Evolutionary conservation across 2,797 vertebrate genomes (phyloP).

Genomic region (Myripristis jacobus): DNA sequence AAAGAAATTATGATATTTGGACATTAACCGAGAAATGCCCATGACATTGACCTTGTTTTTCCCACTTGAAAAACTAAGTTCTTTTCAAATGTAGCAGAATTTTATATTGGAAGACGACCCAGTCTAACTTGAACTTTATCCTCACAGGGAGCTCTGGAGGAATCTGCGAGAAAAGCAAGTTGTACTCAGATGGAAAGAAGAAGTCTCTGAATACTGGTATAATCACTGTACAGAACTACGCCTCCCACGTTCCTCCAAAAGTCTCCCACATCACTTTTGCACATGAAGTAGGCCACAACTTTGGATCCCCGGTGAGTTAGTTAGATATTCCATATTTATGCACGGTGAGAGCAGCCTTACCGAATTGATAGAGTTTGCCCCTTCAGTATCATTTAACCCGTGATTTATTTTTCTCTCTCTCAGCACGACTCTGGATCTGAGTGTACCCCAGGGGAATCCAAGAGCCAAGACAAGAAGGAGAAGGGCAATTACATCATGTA

Average conservation of each 20-base stretch:
- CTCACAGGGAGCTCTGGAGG: slow-evolving; percentile 96
- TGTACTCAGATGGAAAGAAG: slow-evolving; percentile 98
- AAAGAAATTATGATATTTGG: slow-evolving; percentile 1
- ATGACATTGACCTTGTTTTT: slow-evolving; percentile 10
- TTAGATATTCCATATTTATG: slow-evolving; percentile 26
- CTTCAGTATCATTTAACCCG: slow-evolving; percentile 34
- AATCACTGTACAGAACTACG: slow-evolving; percentile 99
- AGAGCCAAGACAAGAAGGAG: slow-evolving; percentile 96
- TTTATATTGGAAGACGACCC: background rate
- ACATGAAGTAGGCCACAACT: slow-evolving; percentile 99
- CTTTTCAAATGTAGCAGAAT: background rate
- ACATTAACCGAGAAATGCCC: slow-evolving; percentile 14
- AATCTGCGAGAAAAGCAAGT: slow-evolving; percentile 98
- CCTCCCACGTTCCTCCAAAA: slow-evolving; percentile 97
- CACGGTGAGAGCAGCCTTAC: slow-evolving; percentile 14
- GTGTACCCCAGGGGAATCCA: slow-evolving; percentile 97
- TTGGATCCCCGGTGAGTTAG: slow-evolving; percentile 96
- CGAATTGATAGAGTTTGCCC: slow-evolving; percentile 16
- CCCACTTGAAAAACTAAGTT: slow-evolving; percentile 8
- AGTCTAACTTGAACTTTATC: slow-evolving; percentile 27
- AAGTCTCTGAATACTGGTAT: slow-evolving; percentile 99
- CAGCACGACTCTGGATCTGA: slow-evolving; percentile 98
- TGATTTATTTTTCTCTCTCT: background rate
- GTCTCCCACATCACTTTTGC: slow-evolving; percentile 99
- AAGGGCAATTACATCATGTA: slow-evolving; percentile 99